Percentiles rank a stretch among this genome's conserved stretches.
Evolutionary conservation across 2,113 vertebrate genomes (phyloP).

Genomic region (Alouatta palliata): DNA sequence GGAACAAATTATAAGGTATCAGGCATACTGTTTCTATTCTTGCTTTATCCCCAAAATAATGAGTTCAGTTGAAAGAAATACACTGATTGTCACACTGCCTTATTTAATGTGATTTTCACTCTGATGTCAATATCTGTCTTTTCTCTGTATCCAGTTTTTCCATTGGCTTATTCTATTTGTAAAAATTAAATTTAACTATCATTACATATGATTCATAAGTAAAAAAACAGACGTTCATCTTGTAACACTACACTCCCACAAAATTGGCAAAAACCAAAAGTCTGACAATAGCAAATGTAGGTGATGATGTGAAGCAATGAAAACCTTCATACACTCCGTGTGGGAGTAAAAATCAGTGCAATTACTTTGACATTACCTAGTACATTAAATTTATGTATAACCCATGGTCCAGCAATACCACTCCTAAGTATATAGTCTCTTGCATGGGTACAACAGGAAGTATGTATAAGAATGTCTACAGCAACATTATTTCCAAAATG

Average conservation of each 20-base stretch:
- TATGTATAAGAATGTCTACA: not conserved
- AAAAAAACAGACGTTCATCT: not conserved
- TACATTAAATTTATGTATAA: not conserved
- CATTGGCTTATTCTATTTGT: not conserved
- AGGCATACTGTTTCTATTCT: not conserved
- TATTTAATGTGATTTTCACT: slow-evolving; percentile 34
- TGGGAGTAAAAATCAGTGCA: not conserved
- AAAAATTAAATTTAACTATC: not conserved
- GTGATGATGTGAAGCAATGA: not conserved
- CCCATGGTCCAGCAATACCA: not conserved
- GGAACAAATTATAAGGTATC: slow-evolving; percentile 21
- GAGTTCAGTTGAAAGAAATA: slow-evolving; percentile 33
- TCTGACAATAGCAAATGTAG: not conserved
- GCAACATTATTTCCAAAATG: not conserved
- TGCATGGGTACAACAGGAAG: not conserved
- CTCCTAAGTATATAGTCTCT: not conserved
- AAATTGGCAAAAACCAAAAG: slow-evolving; percentile 21
- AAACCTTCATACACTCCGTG: not conserved
- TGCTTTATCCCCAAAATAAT: slow-evolving; percentile 19
- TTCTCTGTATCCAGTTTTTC: not conserved
- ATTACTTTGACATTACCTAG: not conserved
- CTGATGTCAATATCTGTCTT: not conserved
- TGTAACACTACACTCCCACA: not conserved
- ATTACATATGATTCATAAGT: slow-evolving; percentile 8
- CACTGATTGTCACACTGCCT: not conserved